Conservation (phyloP, 2,797 vertebrate species). For the Malurus splendens region DNA sequence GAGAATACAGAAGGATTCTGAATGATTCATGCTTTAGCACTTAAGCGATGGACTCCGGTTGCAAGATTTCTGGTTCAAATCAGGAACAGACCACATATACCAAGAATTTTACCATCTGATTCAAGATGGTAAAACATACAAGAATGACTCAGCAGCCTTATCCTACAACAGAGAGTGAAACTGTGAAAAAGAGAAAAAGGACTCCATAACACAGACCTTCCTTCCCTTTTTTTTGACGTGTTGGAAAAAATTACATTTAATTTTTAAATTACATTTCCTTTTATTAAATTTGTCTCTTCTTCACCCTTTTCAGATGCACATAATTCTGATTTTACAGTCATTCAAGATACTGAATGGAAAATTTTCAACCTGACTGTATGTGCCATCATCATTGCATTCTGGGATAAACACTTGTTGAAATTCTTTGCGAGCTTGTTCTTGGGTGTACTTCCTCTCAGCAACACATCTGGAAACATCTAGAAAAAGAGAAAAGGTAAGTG, state of each 20-base stretch:
- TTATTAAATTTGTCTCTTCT: not conserved
- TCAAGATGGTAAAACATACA: not conserved
- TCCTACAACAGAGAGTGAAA: not conserved
- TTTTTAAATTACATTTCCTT: not conserved
- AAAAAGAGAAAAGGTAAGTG: not conserved
- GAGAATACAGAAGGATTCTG: not conserved
- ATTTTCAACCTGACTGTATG: conserved; percentile 87
- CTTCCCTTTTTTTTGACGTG: not conserved
- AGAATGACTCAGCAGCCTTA: conserved; percentile 12
- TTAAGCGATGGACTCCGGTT: not conserved
- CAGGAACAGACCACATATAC: conserved; percentile 22
- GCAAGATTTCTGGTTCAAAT: not conserved
- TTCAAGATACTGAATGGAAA: not conserved
- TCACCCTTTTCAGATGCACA: not conserved
- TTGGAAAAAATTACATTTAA: not conserved
- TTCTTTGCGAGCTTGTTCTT: conserved; percentile 94
- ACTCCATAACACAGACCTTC: not conserved
- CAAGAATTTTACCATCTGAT: conserved; percentile 22
- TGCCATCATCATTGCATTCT: conserved; percentile 92
- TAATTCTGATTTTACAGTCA: not conserved
- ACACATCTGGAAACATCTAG: conserved; percentile 94
- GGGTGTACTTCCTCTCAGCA: conserved; percentile 95
- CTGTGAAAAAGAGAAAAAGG: not conserved
- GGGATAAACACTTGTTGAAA: conserved; percentile 95
- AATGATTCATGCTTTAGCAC: not conserved